Evolutionary conservation across 2,888 invertebrate species (phyloP), one percentile per base, ranked within the genome.

Genomic region (Willowsia nigromaculata): DNA sequence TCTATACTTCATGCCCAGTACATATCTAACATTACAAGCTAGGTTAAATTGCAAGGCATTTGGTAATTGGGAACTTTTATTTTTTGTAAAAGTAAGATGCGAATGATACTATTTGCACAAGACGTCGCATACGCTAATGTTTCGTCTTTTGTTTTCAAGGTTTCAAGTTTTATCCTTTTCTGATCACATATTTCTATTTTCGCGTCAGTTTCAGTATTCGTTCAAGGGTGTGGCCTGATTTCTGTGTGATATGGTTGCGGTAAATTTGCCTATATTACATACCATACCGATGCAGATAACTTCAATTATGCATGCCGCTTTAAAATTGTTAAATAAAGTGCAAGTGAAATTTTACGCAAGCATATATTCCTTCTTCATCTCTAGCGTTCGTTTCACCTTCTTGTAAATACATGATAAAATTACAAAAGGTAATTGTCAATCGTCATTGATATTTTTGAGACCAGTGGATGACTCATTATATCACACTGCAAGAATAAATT

Each of bases 171-270:
- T 80, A 68, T 68, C 37, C 68, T 68, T 68, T 40, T 18, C 33
- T 68, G 68, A 68, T 68, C 68, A 62, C 53, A 68, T 37, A 18
- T 68, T 65, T 43, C 43, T 18, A 40, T 4, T 37, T 62, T 18
- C 1, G 68, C 68, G 37, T 68, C 37, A 37, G 25, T 33, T 37
- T 43, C n/a, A 50, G 74, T 15, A 56, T 22, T 53, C 84, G 53
- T 71, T 74, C 84, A 84, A 84, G 84, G 84, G 84, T 84, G 84
- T 84, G 84, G 84, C 74, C 84, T 84, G 74, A 74, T 84, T 74
- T 47, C 65, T 33, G 56, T 84, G 84, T 50, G 53, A 50, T 84
- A 71, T 84, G 84, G 56, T 84, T 84, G 71, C 40, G 84, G 84
- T 56, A 53, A 22, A 71, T 84, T 59, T 40, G 56, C 2, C 18